phyloP scores from a whole-genome alignment of 2,888 invertebrate genomes.

The Oligia strigilis region DNA sequence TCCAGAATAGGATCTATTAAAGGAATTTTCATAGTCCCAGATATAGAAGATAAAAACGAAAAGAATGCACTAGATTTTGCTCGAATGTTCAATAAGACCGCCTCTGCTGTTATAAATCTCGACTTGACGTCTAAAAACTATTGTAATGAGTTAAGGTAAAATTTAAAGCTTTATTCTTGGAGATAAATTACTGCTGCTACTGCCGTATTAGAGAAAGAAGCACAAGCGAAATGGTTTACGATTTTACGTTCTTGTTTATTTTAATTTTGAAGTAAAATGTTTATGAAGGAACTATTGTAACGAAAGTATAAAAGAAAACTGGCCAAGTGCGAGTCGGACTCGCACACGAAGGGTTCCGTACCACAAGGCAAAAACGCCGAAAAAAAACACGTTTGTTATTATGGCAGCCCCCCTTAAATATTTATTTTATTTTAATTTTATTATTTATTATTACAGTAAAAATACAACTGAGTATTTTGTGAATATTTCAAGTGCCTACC shows the following conservation, averaged over 20 bases:
- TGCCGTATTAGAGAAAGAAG: constrained; percentile 10
- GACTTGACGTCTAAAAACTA: constrained; percentile 74
- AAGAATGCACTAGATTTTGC: constrained; percentile 65
- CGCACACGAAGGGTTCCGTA: too few species aligned
- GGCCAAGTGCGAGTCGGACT: too few species aligned
- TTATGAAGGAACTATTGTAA: background rate
- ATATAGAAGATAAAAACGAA: constrained; percentile 52
- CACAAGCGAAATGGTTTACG: constrained; percentile 1
- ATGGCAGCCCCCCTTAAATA: too few species aligned
- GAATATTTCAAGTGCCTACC: too few species aligned
- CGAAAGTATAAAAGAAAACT: background rate
- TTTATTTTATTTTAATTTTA: too few species aligned
- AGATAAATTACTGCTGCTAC: constrained; percentile 36
- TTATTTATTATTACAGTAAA: too few species aligned
- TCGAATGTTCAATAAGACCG: constrained; percentile 70
- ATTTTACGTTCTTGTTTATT: background rate
- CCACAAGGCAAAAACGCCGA: too few species aligned
- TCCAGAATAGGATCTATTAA: constrained; percentile 74
- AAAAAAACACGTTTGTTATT: too few species aligned
- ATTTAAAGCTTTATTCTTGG: constrained; percentile 49
- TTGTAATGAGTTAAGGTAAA: constrained; percentile 75
- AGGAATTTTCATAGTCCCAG: constrained; percentile 76
- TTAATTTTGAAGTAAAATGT: background rate
- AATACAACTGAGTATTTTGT: too few species aligned
- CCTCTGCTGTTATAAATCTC: constrained; percentile 72